Conservation (phyloP, 1,140 invertebrate species). For the Cydia pomonella region DNA sequence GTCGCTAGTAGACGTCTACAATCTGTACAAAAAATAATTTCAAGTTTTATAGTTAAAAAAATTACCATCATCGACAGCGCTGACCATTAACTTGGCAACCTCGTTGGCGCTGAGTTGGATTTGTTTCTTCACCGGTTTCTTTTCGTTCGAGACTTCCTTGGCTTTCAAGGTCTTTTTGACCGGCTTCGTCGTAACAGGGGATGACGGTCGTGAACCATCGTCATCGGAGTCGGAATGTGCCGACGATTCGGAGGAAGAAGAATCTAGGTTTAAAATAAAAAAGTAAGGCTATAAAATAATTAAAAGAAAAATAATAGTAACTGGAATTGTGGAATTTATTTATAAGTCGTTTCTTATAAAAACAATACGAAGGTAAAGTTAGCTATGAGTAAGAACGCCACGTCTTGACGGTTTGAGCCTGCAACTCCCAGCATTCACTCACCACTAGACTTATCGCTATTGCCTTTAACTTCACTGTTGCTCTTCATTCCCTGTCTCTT, state of each 20-base stretch:
- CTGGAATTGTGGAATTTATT: too few species aligned
- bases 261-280: conserved; percentile 37
- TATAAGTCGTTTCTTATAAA: too few species aligned
- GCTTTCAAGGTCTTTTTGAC: conserved; percentile 41
- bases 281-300: background rate
- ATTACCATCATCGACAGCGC: conserved; percentile 58
- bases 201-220: conserved; percentile 29
- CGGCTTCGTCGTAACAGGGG: conserved; percentile 45
- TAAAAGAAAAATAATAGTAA: background rate
- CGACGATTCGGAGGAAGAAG: conserved; percentile 48
- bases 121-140: conserved; percentile 41
- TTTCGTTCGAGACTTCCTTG: conserved; percentile 36
- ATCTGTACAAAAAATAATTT: conserved; percentile 27
- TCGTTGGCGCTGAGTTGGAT: conserved; percentile 57
- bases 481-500: too few species aligned
- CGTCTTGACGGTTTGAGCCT: too few species aligned
- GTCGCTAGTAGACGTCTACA: too few species aligned
- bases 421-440: too few species aligned
- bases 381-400: too few species aligned
- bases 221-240: conserved; percentile 47
- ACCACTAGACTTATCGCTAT: too few species aligned
- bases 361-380: too few species aligned
- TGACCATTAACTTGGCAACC: conserved; percentile 58
- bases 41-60: conserved; percentile 26
- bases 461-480: too few species aligned